Conservation (phyloP, 1,140 invertebrate genomes). For the Leptinotarsa undecemlineata region DNA sequence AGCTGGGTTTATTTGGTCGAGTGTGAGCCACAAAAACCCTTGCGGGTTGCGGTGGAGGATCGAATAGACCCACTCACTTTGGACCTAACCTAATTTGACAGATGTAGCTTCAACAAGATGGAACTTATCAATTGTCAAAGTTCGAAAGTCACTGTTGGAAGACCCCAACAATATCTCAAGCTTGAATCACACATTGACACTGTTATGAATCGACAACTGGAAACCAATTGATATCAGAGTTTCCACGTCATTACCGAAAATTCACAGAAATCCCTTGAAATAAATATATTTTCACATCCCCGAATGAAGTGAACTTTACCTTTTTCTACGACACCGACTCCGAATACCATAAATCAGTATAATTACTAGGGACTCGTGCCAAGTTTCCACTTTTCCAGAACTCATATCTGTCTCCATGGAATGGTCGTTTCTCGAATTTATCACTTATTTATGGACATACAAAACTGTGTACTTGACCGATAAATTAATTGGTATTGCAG, state of each 20-base stretch:
- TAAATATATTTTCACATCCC: not conserved
- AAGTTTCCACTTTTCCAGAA: slow-evolving; percentile 9
- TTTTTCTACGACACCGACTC: slow-evolving; percentile 5
- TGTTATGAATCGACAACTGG: too few relatives aligned
- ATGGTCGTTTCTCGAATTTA: slow-evolving; percentile 10
- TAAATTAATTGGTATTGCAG: slow-evolving; percentile 14
- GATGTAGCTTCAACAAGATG: too few relatives aligned
- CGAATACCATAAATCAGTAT: slow-evolving; percentile 16
- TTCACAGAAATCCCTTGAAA: not conserved
- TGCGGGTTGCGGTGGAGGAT: too few relatives aligned
- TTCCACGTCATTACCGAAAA: not conserved
- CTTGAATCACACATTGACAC: too few relatives aligned
- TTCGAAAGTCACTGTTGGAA: too few relatives aligned
- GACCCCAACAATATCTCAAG: too few relatives aligned
- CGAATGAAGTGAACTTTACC: not conserved
- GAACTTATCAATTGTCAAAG: too few relatives aligned
- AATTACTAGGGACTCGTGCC: slow-evolving; percentile 7
- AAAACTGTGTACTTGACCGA: slow-evolving; percentile 11
- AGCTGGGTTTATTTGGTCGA: too few relatives aligned
- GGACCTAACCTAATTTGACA: too few relatives aligned
- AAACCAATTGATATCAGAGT: not conserved
- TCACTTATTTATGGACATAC: slow-evolving; percentile 20
- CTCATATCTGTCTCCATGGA: slow-evolving; percentile 13
- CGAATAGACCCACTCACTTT: too few relatives aligned
- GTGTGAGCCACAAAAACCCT: too few relatives aligned